Evolutionary conservation across 2,797 vertebrate species (phyloP).

Genomic region (Platalea minor): DNA sequence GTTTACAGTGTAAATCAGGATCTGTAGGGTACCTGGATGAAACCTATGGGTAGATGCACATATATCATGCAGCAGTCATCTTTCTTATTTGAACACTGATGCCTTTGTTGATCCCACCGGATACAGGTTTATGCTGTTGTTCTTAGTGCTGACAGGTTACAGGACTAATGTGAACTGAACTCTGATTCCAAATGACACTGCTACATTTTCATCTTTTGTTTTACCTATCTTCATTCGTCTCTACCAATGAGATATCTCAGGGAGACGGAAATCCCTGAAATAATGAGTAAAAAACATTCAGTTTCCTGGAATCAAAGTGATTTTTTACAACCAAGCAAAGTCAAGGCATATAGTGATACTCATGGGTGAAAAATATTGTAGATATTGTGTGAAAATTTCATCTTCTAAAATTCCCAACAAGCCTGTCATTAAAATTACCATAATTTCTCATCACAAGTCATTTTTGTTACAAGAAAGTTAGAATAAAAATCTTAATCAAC

Average conservation of each 20-base stretch:
- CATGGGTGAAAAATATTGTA: not conserved
- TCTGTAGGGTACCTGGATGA: not conserved
- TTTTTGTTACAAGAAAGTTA: not conserved
- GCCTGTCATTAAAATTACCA: not conserved
- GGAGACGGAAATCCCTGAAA: not conserved
- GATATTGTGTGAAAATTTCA: not conserved
- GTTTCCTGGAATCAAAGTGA: not conserved
- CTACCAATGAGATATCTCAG: not conserved
- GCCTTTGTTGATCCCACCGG: fast-evolving
- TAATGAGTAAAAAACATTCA: not conserved
- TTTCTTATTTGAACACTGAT: not conserved
- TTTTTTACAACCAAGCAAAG: not conserved
- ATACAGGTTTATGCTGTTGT: not conserved
- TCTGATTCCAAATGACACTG: not conserved
- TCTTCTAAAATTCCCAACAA: not conserved
- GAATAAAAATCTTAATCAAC: not conserved
- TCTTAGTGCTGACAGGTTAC: not conserved
- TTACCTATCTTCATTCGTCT: not conserved
- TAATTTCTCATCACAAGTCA: not conserved
- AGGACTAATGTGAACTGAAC: not conserved
- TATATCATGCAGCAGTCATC: not conserved
- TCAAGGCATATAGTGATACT: not conserved
- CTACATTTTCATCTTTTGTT: not conserved
- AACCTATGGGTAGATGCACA: not conserved
- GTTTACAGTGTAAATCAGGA: not conserved